Evolutionary conservation across 2,797 vertebrate species (phyloP), one percentile per base, ranked within the genome.

Genomic region (Coilia nasus): DNA sequence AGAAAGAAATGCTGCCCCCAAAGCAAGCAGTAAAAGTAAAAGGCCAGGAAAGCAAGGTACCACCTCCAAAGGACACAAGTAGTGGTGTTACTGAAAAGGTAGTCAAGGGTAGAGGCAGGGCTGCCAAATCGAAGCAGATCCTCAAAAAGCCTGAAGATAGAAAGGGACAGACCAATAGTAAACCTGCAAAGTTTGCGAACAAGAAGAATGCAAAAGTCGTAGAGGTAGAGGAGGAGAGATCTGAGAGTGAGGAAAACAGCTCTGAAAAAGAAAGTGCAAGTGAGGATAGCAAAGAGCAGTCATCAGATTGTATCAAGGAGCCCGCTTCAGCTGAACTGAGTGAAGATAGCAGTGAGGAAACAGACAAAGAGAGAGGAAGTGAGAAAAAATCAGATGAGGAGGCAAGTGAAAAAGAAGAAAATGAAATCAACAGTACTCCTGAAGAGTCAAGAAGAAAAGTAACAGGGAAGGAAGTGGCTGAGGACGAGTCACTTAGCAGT

Each of bases 221-320:
- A n/a, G 86, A 91, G 83, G 75, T 89, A 81, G 87, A 92, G 46
- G 86, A 90, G 28, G 88, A 92, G 25, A 87, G 94, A 87, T 88
- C 90, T 0, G 93, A 92, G 81, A 94, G 88, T 15, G 87, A 90
- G 82, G 89, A 89, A 80, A 91, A 88, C 86, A 91, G 87, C 86
- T 93, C 92, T 81, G 92, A 2, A 83, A 89, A 91, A 88, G 88
- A 86, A 46, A 90, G 81, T 12, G 91, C 57, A 11, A 89, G 87
- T 88, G 88, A 90, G 2, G 82, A 90, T 84, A 90, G 91, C 64
- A 86, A 86, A 47, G 89, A 92, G 90, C 91, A 93, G 90, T 90
- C 90, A 87, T 88, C 15, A 62, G 80, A 86, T 41, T 85, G 87
- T 83, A 82, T 89, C 0, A 44, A 91, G 59, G 89, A 93, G 84